Conservation (phyloP, 2,113 vertebrate species). For the Paradoxurus hermaphroditus region DNA sequence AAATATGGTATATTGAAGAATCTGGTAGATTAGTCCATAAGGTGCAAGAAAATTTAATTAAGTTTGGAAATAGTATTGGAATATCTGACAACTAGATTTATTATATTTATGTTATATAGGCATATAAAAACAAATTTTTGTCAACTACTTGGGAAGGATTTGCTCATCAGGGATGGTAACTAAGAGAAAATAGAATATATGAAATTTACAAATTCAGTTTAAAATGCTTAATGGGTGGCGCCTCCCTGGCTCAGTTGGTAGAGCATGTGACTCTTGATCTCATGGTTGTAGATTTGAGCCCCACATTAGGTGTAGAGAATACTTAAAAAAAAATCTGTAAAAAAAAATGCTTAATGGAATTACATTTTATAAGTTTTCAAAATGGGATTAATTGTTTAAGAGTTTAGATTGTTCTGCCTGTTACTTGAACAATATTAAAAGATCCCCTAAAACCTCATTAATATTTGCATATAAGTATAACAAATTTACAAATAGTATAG, state of each 20-base stretch:
- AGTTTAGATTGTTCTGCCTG: background rate
- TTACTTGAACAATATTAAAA: background rate
- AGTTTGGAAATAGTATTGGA: background rate
- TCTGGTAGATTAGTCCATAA: background rate
- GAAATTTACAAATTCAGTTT: slow-evolving; percentile 22
- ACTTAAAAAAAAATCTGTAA: background rate
- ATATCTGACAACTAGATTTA: slow-evolving; percentile 12
- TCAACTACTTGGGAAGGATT: background rate
- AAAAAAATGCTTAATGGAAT: background rate
- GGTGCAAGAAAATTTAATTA: background rate
- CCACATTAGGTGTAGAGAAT: background rate
- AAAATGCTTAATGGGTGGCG: background rate
- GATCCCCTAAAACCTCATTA: background rate
- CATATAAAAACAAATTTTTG: background rate
- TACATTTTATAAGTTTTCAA: slow-evolving; percentile 26
- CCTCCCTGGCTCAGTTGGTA: background rate
- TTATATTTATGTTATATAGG: background rate
- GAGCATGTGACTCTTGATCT: background rate
- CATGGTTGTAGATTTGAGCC: background rate
- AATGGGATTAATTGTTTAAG: background rate
- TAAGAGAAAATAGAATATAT: slow-evolving; percentile 16
- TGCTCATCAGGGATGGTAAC: background rate
- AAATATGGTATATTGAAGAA: slow-evolving; percentile 9
- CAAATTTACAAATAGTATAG: background rate
- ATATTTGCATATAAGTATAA: slow-evolving; percentile 7